Conservation (phyloP, 2,888 invertebrate species). For the Drosophila glabriapex region DNA sequence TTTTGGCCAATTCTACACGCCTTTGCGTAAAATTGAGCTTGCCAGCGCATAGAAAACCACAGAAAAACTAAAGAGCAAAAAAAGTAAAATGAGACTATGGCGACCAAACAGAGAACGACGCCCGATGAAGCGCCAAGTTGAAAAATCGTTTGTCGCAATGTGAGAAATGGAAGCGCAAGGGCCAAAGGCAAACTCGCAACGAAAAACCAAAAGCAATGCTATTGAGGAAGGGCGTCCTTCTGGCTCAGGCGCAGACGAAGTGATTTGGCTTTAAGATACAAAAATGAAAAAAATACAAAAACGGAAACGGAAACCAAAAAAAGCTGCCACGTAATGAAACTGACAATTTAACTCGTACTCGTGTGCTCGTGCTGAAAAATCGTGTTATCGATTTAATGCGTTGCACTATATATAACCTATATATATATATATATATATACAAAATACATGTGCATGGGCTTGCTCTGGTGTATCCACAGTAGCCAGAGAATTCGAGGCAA, state of each 20-base stretch:
- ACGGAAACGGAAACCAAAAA: slow-evolving; percentile 3
- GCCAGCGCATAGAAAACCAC: slow-evolving; percentile 54
- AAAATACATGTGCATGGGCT: background rate
- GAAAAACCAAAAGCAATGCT: slow-evolving; percentile 10
- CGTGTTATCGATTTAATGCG: slow-evolving; percentile 81
- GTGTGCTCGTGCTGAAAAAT: slow-evolving; percentile 77
- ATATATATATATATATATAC: background rate
- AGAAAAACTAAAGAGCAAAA: slow-evolving; percentile 50
- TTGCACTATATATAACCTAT: slow-evolving; percentile 34
- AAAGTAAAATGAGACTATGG: slow-evolving; percentile 31
- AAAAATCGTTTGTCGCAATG: slow-evolving; percentile 79
- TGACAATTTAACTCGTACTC: slow-evolving; percentile 79
- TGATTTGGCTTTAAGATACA: slow-evolving; percentile 72
- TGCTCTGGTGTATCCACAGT: slow-evolving; percentile 19
- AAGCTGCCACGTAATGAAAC: slow-evolving; percentile 74
- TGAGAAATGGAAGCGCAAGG: slow-evolving; percentile 43
- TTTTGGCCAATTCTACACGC: slow-evolving; percentile 24
- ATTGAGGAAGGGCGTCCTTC: slow-evolving; percentile 15
- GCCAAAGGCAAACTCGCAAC: slow-evolving; percentile 14
- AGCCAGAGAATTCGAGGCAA: slow-evolving; percentile 4
- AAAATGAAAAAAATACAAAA: slow-evolving; percentile 12
- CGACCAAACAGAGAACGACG: slow-evolving; percentile 23
- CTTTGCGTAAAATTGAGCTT: slow-evolving; percentile 62
- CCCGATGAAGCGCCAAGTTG: slow-evolving; percentile 74
- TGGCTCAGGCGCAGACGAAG: slow-evolving; percentile 68